Conservation (phyloP, 1,140 invertebrate species). For the Apolygus lucorum region DNA sequence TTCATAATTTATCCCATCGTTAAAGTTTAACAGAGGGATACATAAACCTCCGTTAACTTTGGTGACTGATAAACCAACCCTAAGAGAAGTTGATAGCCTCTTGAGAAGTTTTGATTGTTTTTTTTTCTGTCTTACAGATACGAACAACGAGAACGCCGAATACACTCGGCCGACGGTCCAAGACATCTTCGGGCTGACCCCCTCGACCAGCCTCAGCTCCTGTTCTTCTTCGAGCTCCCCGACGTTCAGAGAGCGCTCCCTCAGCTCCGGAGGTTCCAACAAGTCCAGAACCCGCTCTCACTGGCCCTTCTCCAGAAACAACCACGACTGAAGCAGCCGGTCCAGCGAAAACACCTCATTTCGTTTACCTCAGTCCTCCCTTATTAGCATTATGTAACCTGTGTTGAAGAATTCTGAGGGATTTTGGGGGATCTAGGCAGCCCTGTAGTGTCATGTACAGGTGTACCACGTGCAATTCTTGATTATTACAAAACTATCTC, state of each 20-base stretch:
- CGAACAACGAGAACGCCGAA: conserved; percentile 33
- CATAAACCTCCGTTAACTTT: too few species aligned
- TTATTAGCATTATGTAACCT: too few species aligned
- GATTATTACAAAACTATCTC: too few species aligned
- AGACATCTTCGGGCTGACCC: conserved; percentile 44
- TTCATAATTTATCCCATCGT: too few species aligned
- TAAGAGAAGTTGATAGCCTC: too few species aligned
- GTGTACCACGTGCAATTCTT: too few species aligned
- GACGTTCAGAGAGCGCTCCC: conserved; percentile 41
- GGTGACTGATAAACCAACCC: too few species aligned
- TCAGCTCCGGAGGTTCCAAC: conserved; percentile 38
- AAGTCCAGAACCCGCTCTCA: conserved; percentile 37
- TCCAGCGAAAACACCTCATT: neutral
- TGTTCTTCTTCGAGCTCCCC: conserved; percentile 42
- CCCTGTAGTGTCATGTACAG: too few species aligned
- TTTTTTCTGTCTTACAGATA: conserved; percentile 38
- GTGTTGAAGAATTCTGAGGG: too few species aligned
- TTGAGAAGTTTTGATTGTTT: neutral
- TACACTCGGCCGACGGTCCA: conserved; percentile 42
- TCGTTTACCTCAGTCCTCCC: neutral
- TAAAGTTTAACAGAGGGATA: too few species aligned
- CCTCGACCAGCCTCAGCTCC: conserved; percentile 43
- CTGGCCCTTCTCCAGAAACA: conserved; percentile 42
- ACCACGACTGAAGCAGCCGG: neutral
- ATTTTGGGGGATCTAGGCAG: too few species aligned